Base-by-base conservation (phyloP, 2,888 invertebrate genomes). In the Thalpophila matura region DNA sequence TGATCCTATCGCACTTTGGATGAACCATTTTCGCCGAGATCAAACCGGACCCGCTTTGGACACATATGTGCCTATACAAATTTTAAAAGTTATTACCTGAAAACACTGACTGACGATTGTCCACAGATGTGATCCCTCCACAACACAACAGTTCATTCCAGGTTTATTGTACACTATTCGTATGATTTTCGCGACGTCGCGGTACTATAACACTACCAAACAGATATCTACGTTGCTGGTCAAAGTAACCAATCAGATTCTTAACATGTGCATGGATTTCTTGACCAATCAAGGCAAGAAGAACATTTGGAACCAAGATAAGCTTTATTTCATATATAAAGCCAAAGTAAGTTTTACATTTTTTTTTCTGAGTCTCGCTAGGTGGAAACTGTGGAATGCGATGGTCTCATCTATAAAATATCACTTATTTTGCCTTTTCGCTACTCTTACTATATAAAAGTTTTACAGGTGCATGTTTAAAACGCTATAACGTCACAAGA, bases 211-310 rank as follows among this genome's bases (percentile, higher is more conserved):
- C 84, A 97, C 97, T 1, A 97, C 97, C 0, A 97, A 97, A 79
- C 97, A 97, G 83, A 96, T 98, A 80, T 97, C 98, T 0, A 97
- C 98, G 0, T 92, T 98, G 16, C 94, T 98, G 77, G 97, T 98
- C n/a, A 97, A 98, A 96, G 97, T 98, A 31, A 98, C 98, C 1
- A 98, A 98, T 91, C 98, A 98, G 91, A 96, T 98, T 91, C 97
- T 98, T 16, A 96, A 97, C 57, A 96, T 97, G 65, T 98, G 98
- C 86, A 97, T 97, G 91, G 95, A 96, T 18, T 98, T 97, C 89
- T 92, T 99, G 61, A 97, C 97, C 0, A 96, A 97, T 53, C 91
- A 96, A 63, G 96, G 96, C 0, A 96, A 89, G 14, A 95, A 96
- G 79, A 96, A 96, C 0, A 96, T 98, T 63, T 98, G 98, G 98